Base-by-base conservation (phyloP, 2,797 vertebrate species). In the Setipinna tenuifilis region DNA sequence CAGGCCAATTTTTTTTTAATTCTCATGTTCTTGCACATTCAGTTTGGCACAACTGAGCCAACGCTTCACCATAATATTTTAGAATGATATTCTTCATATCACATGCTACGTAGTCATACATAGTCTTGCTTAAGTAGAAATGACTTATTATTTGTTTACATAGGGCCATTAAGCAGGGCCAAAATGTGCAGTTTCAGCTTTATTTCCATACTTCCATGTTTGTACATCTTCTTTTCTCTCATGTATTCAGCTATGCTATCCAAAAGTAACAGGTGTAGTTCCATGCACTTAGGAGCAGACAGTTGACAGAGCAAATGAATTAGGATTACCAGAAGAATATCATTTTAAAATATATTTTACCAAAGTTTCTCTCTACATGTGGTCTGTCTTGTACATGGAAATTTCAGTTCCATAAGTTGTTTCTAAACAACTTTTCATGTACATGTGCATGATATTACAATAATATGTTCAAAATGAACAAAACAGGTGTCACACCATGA, bases 21-120 rank as follows among this genome's bases (percentile, higher is more conserved):
- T 94, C 95, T 94, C 94, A 95, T 95, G 96, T 96, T 44, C 35
- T 78, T 78, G 16, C 35, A 78, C 71, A 78, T 21, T 44, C 35
- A 21, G 31, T 44, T 35, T 71, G 12, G 7, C 96, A 96, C 95
- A 48, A 48, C 95, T 93, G 95, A 95, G 96, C 96, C 94, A 93
- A 90, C 96, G 96, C 97, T 97, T 96, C 87, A 95, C 94, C 93
- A 95, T 90, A 94, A 97, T 98, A 98, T 98, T 99, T 99, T 96
- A 96, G 96, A 93, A 94, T 97, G 97, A 98, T 99, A 98, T 98
- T 98, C 97, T 96, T 97, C 90, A 93, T 9, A 82, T 84, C 80
- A 88, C 12, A 25, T 23, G 41, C 25, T 65, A 31, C 50, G 59
- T 85, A 61, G 41, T 58, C 50, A 11, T 17, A 50, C 11, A 12